These are phyloP conservation scores for Istiophorus platypterus DNA, from an alignment of 2,113 vertebrate species.

Conservation along the genomic window DNA sequence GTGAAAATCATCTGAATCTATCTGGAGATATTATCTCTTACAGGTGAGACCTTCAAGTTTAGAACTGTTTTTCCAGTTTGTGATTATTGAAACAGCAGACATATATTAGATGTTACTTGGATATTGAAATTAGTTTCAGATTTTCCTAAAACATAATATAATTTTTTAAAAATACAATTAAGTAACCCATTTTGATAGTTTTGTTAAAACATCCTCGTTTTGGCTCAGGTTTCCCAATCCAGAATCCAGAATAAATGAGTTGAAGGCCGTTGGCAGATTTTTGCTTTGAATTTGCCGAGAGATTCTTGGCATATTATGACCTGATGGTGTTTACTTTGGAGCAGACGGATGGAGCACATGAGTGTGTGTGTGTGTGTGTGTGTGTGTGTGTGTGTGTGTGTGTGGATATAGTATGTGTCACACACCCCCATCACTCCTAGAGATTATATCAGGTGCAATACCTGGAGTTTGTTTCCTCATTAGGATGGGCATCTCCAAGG, in stretches of 20 bases:
- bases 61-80: background rate
- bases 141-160: background rate
- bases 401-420: constrained; percentile 37
- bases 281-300: constrained; percentile 18
- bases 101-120: background rate
- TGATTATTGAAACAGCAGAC: background rate
- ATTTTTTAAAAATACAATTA: too few relatives aligned
- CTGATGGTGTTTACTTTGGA: constrained; percentile 31
- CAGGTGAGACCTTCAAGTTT: background rate
- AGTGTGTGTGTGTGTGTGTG: constrained; percentile 36
- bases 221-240: background rate
- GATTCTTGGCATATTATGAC: constrained; percentile 1
- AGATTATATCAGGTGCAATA: constrained; percentile 60
- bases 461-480: constrained; percentile 66
- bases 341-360: constrained; percentile 53
- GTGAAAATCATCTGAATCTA: constrained; percentile 5
- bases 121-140: background rate
- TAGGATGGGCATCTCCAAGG: constrained; percentile 67
- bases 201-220: too few relatives aligned
- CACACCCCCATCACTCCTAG: constrained; percentile 50
- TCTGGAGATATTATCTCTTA: background rate
- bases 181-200: background rate
- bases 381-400: constrained; percentile 37
- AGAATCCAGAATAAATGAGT: background rate
- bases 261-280: background rate